Conservation (phyloP, 2,113 vertebrate genomes). For the Microtus ochrogaster region DNA sequence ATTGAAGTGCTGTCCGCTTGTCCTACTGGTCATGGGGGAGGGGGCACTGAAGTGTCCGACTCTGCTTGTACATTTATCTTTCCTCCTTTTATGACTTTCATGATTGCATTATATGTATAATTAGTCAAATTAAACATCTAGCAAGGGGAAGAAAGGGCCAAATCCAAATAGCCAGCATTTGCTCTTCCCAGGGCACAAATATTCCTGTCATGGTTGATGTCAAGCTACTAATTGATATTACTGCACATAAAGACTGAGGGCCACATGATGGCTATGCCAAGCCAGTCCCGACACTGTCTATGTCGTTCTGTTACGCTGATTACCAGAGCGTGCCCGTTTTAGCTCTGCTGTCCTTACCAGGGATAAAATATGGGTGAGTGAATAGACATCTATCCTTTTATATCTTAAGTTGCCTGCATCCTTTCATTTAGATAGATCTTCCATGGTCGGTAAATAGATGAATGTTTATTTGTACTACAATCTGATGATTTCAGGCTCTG, state of each 20-base stretch:
- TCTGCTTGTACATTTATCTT: not conserved
- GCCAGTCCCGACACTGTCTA: not conserved
- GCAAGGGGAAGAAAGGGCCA: not conserved
- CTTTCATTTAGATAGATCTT: not conserved
- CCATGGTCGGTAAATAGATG: not conserved
- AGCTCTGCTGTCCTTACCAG: not conserved
- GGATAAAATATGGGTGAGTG: not conserved
- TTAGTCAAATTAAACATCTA: not conserved
- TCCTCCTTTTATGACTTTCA: not conserved
- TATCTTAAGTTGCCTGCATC: not conserved
- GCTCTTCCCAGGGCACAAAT: not conserved
- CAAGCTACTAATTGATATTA: not conserved
- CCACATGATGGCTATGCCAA: not conserved
- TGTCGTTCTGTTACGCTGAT: not conserved
- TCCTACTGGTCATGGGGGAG: not conserved
- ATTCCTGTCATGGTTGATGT: not conserved
- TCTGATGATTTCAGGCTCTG: not conserved
- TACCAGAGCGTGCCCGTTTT: not conserved
- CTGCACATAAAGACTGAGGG: not conserved
- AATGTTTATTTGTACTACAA: not conserved
- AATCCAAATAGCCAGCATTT: not conserved
- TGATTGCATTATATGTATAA: constrained; percentile 14
- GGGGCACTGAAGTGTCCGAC: not conserved
- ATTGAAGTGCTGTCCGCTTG: not conserved
- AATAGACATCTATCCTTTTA: not conserved